Base-by-base conservation (phyloP, 2,888 invertebrate genomes). In the Heliconius sara region DNA sequence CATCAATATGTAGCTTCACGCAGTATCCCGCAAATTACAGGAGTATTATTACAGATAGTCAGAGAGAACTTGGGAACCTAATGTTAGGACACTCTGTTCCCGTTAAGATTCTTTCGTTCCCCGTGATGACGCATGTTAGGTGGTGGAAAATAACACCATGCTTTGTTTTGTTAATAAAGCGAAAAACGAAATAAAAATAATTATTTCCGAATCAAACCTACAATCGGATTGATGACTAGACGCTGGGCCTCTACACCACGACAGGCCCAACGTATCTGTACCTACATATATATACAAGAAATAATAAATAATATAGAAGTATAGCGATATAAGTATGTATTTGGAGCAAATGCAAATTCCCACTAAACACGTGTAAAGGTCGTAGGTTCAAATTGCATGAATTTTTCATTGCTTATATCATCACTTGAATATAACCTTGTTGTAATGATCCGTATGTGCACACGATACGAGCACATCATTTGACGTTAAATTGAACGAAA, bases 401-500 rank as follows among this genome's bases (percentile, higher is more conserved):
- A 60, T 60, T 60, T 73, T 73, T 34, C 73, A 73, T 60, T 34
- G 34, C 57, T 52, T 43, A 39, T 43, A 39, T 68, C 68, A 68
- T 43, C 13, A 60, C 57, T 60, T n/a, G 34, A 60, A 34, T 60
- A 34, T 25, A 60, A 65, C 63, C 75, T 43, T 75, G 75, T 16
- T 25, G 30, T 63, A 65, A 52, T 52, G 43, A 66, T 47, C n/a
- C 72, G 19, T 52, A 19, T 52, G 52, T 7, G 52, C 52, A 52
- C 7, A 19, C 52, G 52, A 52, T 19, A 52, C 60, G 16, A 57
- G 25, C 52, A 39, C n/a, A 65, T 78, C 79, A 74, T 68, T 68
- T 74, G n/a, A 67, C 30, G 76, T 52, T 67, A 52, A 76, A 76
- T 76, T 66, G 47, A 52, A 66, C 30, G 67, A 67, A 67, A 67